A percentile compares a stretch with the other conserved stretches of the same genome.
Evolutionary conservation across 2,797 vertebrate species (phyloP).

Genomic region (Danionella dracula): DNA sequence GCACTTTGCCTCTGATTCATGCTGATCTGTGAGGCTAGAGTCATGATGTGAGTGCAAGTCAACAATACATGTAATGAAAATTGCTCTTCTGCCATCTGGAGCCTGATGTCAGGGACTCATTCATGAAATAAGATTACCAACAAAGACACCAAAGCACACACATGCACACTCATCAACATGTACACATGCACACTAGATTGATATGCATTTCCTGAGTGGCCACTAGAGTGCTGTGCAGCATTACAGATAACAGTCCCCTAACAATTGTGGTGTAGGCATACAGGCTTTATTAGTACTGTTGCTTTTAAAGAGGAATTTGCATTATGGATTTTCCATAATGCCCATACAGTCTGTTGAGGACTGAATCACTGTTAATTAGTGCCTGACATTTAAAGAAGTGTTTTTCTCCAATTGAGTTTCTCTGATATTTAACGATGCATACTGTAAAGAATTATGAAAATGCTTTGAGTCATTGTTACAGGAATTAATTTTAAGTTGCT

Average conservation of each 20-base stretch:
- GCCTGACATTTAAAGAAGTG: neutral
- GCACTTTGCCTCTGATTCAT: conserved; percentile 21
- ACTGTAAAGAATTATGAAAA: neutral
- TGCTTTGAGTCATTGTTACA: neutral
- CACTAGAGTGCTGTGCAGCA: conserved; percentile 80
- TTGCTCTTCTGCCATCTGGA: conserved; percentile 51
- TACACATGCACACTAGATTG: conserved; percentile 26
- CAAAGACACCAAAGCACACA: conserved; percentile 17
- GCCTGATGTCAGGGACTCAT: conserved; percentile 44
- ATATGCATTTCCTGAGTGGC: conserved; percentile 60
- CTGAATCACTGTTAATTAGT: neutral
- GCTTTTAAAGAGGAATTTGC: neutral
- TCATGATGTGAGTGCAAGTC: conserved; percentile 40
- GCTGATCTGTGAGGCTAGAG: conserved; percentile 39
- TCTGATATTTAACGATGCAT: neutral
- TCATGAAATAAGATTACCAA: conserved; percentile 37
- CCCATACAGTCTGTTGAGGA: neutral
- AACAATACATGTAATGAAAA: conserved; percentile 59
- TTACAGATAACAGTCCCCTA: conserved; percentile 61
- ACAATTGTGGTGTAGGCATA: conserved; percentile 53
- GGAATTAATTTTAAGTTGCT: neutral
- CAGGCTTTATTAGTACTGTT: neutral
- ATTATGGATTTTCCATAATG: conserved; percentile 13
- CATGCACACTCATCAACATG: conserved; percentile 9
- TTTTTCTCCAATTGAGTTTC: neutral